phyloP scores from a whole-genome alignment of 2,888 invertebrate species.

The Magallana nippona region DNA sequence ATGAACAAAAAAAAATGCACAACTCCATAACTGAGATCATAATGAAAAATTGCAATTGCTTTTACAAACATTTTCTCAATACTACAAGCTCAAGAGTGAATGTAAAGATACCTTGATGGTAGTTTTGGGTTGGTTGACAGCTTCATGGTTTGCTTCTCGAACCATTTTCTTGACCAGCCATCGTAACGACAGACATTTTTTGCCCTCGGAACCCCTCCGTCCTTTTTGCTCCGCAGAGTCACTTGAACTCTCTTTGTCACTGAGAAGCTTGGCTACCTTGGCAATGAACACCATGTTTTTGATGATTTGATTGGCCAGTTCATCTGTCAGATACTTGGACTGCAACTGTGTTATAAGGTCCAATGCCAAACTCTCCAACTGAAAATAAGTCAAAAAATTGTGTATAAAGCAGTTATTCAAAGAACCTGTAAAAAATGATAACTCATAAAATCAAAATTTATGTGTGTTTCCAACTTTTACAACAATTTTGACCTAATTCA shows the following conservation, averaged over 20 bases:
- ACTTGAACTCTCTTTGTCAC: conserved; percentile 30
- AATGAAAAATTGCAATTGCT: too few species aligned
- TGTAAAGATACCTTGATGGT: conserved; percentile 84
- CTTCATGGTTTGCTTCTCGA: conserved; percentile 89
- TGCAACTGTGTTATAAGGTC: conserved; percentile 75
- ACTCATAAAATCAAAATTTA: too few species aligned
- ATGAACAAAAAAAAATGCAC: too few species aligned
- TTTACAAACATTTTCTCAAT: too few species aligned
- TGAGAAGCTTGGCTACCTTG: conserved; percentile 81
- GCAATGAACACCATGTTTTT: conserved; percentile 87
- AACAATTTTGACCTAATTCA: too few species aligned
- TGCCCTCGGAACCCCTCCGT: conserved; percentile 37
- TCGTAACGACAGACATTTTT: conserved; percentile 56
- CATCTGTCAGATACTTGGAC: conserved; percentile 83
- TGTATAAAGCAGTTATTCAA: too few species aligned
- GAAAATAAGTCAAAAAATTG: conserved; percentile 41
- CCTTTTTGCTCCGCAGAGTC: conserved; percentile 39
- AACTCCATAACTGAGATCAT: too few species aligned
- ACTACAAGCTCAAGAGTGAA: not conserved
- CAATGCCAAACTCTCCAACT: conserved; percentile 73
- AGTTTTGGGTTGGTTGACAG: conserved; percentile 86
- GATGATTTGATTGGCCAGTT: conserved; percentile 85
- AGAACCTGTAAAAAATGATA: too few species aligned
- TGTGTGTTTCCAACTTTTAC: too few species aligned
- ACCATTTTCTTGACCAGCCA: conserved; percentile 85